Base-by-base conservation (phyloP, 2,888 invertebrate species). In the Lobophora halterata region DNA sequence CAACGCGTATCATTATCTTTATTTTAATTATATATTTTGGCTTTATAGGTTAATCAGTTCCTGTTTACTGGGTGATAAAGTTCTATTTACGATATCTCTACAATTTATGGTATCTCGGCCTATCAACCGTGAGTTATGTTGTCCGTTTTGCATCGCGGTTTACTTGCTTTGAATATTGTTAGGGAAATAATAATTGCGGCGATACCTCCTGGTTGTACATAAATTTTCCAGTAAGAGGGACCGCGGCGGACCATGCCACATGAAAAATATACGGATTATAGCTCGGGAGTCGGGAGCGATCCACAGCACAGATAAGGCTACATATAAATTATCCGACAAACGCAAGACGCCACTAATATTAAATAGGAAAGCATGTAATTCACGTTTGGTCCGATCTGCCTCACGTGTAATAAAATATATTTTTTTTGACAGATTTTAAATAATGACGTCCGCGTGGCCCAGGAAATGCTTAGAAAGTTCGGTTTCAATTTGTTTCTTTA, bases 211-310 rank as follows among this genome's bases (percentile, higher is more conserved):
- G 57, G 70, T 69, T 61, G 67, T 63, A 73, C 72, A 86, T 83
- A 83, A 81, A 86, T 83, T 79, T 70, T 62, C 71, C 63, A 64
- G 67, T 61, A 67, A 67, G 59, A 60, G 65, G 61, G 68, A 57
- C 58, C 52, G 55, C 56, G 56, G 53, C 50, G 40, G 49, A 52
- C 68, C 49, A 62, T 67, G 73, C 70, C 63, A 56, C 64, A 79
- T 87, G 86, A 87, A 87, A 87, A 87, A 87, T 87, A 81, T 73
- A 73, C 76, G 82, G 87, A 86, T 87, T 87, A 86, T 80, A 79
- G 71, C 79, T 66, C 70, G 69, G 80, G 80, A 77, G 78, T 66
- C 70, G 69, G 80, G 80, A 77, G 78, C 85, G 87, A 87, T 87
- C 80, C 63, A 55, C 65, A 62, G 66, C 41, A 61, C 65, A 77